Base-by-base conservation (phyloP, 1,140 invertebrate species). In the Helicoverpa armigera region DNA sequence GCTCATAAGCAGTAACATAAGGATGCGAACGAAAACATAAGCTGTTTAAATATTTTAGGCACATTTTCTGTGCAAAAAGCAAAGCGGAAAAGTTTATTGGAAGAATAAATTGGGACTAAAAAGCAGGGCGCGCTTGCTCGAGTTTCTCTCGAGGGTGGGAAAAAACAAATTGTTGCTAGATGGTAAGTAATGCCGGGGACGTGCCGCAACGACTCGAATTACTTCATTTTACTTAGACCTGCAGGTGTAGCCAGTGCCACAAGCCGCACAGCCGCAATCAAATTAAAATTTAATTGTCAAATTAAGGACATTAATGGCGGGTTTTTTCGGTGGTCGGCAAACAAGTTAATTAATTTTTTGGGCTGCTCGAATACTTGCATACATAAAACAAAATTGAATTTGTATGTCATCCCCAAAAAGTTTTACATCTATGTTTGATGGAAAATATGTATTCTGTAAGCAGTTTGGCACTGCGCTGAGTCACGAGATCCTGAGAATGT, bases 71-170 rank as follows among this genome's bases (percentile, higher is more conserved):
- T 85, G 85, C 82, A 85, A 89, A 81, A 86, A 88, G 87, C 89
- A 88, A 88, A 88, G 83, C 87, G 85, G 83, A 85, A 88, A 91
- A 90, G 87, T 92, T 91, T 91, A 92, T 92, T 90, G 88, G 88
- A 86, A 88, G 85, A 91, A 90, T 90, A 92, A 92, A 91, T 92
- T 91, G 89, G 79, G 89, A 90, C 85, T 88, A 90, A 90, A 89
- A 90, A 89, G 88, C 85, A 88, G 82, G 85, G 86, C 86, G 84
- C 83, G 89, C 84, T 85, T 74, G 86, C 85, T 88, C 83, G 87
- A 90, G 85, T 87, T 88, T 90, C 87, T 88, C 82, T 87, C 82
- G 87, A 87, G 86, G 86, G 87, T 81, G 85, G 83, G 87, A 83
- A 89, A 87, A 92, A 91, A 90, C 88, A 91, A 91, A 91, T 91